Conservation (phyloP, 2,113 vertebrate species). For the Vombatus ursinus region DNA sequence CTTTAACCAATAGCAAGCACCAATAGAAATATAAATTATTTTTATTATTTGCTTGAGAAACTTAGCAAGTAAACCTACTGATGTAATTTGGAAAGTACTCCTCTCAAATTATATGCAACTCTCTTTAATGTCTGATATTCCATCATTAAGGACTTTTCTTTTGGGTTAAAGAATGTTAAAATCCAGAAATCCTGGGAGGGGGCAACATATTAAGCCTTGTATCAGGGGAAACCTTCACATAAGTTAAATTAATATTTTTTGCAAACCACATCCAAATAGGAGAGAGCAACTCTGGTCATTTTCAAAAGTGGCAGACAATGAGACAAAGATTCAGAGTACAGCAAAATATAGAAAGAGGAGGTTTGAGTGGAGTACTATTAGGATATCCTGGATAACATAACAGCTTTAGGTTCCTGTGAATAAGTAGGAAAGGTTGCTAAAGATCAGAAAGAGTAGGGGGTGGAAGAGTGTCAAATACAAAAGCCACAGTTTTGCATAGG, state of each 20-base stretch:
- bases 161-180: not conserved
- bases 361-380: not conserved
- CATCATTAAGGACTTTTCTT: not conserved
- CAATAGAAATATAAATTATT: not conserved
- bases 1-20: not conserved
- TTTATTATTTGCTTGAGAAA: not conserved
- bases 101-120: not conserved
- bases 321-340: not conserved
- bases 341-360: not conserved
- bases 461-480: not conserved
- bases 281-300: not conserved
- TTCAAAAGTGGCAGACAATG: slow-evolving; percentile 2
- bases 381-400: not conserved
- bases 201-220: not conserved
- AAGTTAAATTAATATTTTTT: not conserved
- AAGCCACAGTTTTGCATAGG: not conserved
- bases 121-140: not conserved
- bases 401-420: not conserved
- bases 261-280: not conserved
- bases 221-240: not conserved
- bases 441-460: not conserved
- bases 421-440: slow-evolving; percentile 30
- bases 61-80: not conserved
- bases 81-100: too few species aligned
- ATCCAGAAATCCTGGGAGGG: not conserved